Base-by-base conservation (phyloP, 2,113 vertebrate species). In the Mastomys natalensis region DNA sequence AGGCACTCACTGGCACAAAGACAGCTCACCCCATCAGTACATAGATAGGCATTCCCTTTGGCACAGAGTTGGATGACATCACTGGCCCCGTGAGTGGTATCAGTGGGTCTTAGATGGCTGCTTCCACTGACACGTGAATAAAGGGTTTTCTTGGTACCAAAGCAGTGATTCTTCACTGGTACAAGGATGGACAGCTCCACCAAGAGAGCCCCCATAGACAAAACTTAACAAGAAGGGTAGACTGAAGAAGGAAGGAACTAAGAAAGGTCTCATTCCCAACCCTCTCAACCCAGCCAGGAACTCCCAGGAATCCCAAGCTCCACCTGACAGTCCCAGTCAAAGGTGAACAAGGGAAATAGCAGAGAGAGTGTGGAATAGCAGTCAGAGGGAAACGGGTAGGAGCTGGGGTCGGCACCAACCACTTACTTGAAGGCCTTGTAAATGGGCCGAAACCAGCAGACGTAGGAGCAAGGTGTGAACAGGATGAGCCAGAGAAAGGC, bases 351-450 rank as follows among this genome's bases (percentile, higher is more conserved):
- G n/a, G 55, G 86, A 91, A 87, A 60, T 0, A 45, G 58, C 15
- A 85, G 7, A 19, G 3, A 11, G 29, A 84, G 15, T 26, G 43
- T 58, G 12, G 80, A 13, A 21, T 12, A 31, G 12, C 5, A 48
- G 22, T 60, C 64, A 89, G 78, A 29, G 48, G 37, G 72, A 80
- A 34, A 12, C 2, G 94, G 70, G 68, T 55, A 90, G 84, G 94
- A 85, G 91, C 93, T 43, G 17, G 80, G 96, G 96, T 97, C n/a
- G 92, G 93, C 81, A 72, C 93, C 90, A 45, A 96, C 60, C 96
- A 99, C 99, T 99, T 98, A 99, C 99, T 99, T 99, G 99, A 99
- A 99, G 96, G 99, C 99, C 98, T 99, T 99, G 99, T 99, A 99
- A 99, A 99, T 99, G 97, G 99, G 98, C 98, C 99, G 99, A 99